A percentile compares a stretch with the other conserved stretches of the same genome.
phyloP scores from a whole-genome alignment of 2,797 vertebrate species.

The Rhinella marina region DNA sequence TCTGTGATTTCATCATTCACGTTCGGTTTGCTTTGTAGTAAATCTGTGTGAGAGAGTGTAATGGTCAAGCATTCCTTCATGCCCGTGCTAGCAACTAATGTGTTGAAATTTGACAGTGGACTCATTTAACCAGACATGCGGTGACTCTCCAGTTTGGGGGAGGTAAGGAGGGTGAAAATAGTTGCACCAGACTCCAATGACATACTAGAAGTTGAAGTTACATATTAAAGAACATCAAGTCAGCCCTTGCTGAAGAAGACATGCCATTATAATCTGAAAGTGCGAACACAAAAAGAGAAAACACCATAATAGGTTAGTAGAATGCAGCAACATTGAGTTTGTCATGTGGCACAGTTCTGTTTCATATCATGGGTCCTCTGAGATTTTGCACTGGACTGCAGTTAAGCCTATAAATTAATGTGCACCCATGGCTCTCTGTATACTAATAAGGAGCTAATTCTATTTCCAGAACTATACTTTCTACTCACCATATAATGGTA shows the following conservation, averaged over 20 bases:
- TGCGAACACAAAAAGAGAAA: neutral
- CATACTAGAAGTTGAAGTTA: neutral
- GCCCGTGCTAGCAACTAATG: neutral
- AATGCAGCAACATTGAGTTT: neutral
- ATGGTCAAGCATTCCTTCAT: conserved; percentile 11
- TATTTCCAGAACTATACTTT: neutral
- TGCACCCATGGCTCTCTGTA: neutral
- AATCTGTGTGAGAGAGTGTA: neutral
- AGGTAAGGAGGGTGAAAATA: neutral
- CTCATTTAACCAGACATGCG: neutral
- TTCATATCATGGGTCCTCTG: neutral
- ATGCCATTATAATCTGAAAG: neutral
- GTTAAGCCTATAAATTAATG: neutral
- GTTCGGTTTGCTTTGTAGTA: conserved; percentile 16
- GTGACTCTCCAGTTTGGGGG: neutral
- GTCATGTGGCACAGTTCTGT: neutral
- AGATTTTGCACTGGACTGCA: neutral
- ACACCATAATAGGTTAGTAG: neutral
- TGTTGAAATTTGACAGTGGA: conserved; percentile 26
- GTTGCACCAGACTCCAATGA: neutral
- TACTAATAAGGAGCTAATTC: neutral
- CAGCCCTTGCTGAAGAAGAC: neutral
- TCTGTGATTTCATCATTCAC: neutral
- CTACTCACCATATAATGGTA: neutral
- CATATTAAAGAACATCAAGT: neutral